phyloP scores from a whole-genome alignment of 1,140 invertebrate species.

The Globodera rostochiensis region DNA sequence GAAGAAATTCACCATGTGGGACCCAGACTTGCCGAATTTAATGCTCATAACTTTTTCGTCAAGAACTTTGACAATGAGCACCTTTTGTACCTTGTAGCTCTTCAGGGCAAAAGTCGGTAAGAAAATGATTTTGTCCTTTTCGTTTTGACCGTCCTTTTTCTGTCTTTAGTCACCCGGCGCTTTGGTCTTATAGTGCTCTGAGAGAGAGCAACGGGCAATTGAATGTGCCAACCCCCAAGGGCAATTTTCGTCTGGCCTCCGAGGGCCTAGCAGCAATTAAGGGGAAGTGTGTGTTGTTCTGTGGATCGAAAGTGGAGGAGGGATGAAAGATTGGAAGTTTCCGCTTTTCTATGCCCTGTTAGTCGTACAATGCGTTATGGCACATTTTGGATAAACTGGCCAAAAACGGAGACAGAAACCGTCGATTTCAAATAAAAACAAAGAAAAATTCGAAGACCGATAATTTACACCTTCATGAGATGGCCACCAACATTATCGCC shows the following conservation, averaged over 20 bases:
- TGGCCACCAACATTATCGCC: constrained; percentile 12
- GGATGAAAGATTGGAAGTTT: not conserved
- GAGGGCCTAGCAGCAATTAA: constrained; percentile 38
- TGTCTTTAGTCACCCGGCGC: constrained; percentile 43
- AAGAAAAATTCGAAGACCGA: too few species aligned
- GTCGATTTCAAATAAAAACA: not conserved
- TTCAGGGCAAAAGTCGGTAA: constrained; percentile 54
- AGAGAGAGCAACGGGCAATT: constrained; percentile 46
- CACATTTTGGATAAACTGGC: not conserved
- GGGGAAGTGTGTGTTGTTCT: constrained; percentile 14
- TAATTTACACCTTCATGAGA: not conserved
- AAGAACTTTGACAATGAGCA: not conserved
- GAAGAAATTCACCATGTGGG: not conserved
- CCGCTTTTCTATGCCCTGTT: not conserved
- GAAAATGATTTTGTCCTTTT: not conserved
- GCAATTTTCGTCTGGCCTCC: constrained; percentile 31
- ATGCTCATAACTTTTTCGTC: not conserved
- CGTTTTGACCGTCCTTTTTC: not conserved
- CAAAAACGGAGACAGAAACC: not conserved
- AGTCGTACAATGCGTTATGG: not conserved
- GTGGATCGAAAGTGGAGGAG: not conserved
- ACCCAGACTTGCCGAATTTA: constrained; percentile 3
- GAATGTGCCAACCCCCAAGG: constrained; percentile 21
- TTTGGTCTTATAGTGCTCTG: constrained; percentile 44
- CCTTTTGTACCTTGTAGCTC: constrained; percentile 43